Base-by-base conservation (phyloP, 2,888 invertebrate genomes). In the Aleiodes testaceus region DNA sequence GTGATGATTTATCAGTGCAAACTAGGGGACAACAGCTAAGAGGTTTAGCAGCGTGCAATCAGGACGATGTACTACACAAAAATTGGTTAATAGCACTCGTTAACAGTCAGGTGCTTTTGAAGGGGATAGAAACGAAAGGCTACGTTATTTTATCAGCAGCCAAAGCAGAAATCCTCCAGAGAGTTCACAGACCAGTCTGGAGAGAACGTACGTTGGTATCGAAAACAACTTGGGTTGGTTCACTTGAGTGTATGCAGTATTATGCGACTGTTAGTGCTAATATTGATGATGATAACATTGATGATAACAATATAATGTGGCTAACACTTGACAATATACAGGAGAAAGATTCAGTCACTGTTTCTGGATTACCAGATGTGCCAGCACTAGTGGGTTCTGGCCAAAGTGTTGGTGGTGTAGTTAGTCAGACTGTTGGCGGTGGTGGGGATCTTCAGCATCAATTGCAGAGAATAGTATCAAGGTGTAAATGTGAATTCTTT, bases 401-500 rank as follows among this genome's bases (percentile, higher is more conserved):
- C 0, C 97, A 97, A 82, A 96, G 97, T 77, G 99, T 98, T 12
- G 99, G 99, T 14, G 98, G 97, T 0, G 97, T 99, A 67, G 97
- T 99, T 65, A 96, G 95, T 73, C 92, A 95, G 86, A 95, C 95
- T 0, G 97, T 97, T 1, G 97, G 96, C 14, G 94, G 94, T 20
- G 91, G 93, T 70, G 91, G 92, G 83, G 85, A 91, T 20, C 77
- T 81, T 70, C 86, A 84, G 73, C 88, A 90, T 61, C 89, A 99
- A 91, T 89, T 99, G 18, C 99, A 99, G 89, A 91, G 99, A 70
- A 99, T 99, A 78, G 98, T 99, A 12, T 98, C 98, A 0, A 91
- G 98, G 1, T 99, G 99, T 89, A 96, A 96, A 84, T 99, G 99
- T 88, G 98, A 99, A 89, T 97, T 99, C 88, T 98, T 97, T 89